Evolutionary conservation across 2,888 invertebrate species (phyloP).

Genomic region (Oscheius myriophilus): DNA sequence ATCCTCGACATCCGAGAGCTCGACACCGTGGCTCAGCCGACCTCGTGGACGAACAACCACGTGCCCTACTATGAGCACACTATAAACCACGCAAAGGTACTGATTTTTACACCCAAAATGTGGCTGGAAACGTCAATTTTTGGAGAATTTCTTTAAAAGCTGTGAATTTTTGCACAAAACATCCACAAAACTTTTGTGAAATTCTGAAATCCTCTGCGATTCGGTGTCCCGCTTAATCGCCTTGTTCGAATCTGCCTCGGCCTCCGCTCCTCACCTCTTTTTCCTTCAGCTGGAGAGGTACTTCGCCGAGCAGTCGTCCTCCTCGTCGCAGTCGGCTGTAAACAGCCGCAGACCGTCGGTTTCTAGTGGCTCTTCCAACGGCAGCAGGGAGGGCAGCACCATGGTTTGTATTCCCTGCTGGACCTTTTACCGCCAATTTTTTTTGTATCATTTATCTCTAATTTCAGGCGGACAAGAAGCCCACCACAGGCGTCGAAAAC

Average conservation of each 20-base stretch:
- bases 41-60: conserved; percentile 98
- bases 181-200: background rate
- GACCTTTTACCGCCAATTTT: background rate
- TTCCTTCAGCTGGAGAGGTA: conserved; percentile 46
- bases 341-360: conserved; percentile 22
- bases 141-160: too few species aligned
- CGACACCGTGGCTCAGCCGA: conserved; percentile 91
- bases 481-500: conserved; percentile 6
- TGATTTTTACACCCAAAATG: background rate
- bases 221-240: too few species aligned
- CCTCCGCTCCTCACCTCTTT: background rate
- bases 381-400: conserved; percentile 27
- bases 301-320: conserved; percentile 30
- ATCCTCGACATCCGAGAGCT: conserved; percentile 98
- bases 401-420: conserved; percentile 2
- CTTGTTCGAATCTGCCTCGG: too few species aligned
- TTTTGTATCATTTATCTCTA: background rate
- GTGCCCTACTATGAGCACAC: conserved; percentile 98
- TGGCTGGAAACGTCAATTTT: background rate
- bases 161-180: background rate
- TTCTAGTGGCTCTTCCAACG: conserved; percentile 19
- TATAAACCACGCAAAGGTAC: conserved; percentile 89
- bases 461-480: conserved; percentile 17
- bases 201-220: too few species aligned
- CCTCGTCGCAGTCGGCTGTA: conserved; percentile 29